These are phyloP conservation scores for Galeopterus variegatus DNA, from an alignment of 2,113 vertebrate genomes.

Conservation along the genomic window DNA sequence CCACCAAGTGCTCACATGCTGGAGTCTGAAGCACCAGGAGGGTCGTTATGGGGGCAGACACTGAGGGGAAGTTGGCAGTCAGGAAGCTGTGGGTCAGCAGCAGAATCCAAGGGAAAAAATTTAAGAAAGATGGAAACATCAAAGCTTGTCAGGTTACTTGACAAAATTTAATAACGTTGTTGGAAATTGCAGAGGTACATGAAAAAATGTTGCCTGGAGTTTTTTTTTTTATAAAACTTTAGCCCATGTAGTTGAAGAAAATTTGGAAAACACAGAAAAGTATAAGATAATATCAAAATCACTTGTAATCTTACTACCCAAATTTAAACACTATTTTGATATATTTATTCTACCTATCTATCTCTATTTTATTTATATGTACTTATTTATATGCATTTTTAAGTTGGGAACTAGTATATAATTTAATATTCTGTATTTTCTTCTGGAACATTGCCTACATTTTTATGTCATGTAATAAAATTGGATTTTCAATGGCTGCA, in stretches of 20 bases:
- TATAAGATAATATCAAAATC: background rate
- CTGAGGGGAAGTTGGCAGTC: background rate
- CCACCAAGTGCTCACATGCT: background rate
- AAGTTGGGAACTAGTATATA: background rate
- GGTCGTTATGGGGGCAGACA: background rate
- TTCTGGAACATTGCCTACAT: background rate
- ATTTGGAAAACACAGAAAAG: background rate
- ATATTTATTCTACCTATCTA: background rate
- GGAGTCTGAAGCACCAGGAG: background rate
- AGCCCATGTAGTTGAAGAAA: background rate
- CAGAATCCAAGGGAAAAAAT: background rate
- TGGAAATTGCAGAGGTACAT: background rate
- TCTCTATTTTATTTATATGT: background rate
- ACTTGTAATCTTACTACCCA: background rate
- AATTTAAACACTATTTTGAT: background rate
- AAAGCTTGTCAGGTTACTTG: background rate
- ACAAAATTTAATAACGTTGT: background rate
- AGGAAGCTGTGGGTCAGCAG: background rate
- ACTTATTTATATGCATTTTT: background rate
- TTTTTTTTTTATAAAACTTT: background rate
- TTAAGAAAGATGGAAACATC: background rate
- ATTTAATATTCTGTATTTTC: background rate
- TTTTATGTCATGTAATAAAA: conserved; percentile 15
- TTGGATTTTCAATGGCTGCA: background rate
- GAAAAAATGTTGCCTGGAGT: background rate